These are phyloP conservation scores for Candidula unifasciata DNA, from an alignment of 2,888 invertebrate genomes.

Conservation along the genomic window DNA sequence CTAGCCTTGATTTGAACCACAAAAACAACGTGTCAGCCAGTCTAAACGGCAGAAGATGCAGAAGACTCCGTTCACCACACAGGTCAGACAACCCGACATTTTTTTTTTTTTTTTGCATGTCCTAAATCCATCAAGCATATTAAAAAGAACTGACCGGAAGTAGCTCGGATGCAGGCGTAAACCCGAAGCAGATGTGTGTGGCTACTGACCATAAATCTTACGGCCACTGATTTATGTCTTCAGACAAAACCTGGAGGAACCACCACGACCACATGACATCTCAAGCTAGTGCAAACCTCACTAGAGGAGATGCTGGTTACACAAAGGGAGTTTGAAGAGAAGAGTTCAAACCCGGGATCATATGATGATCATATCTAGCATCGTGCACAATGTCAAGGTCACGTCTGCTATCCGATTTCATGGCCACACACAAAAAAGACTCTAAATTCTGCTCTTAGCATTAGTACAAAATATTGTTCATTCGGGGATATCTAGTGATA, in stretches of 20 bases:
- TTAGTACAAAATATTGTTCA: no score
- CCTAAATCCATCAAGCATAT: background rate
- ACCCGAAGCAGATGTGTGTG: conserved; percentile 1
- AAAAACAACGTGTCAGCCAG: no score
- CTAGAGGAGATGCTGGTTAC: no score
- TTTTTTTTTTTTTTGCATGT: no score
- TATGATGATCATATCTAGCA: background rate
- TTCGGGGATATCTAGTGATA: background rate
- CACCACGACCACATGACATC: background rate
- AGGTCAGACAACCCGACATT: background rate
- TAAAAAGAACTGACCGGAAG: background rate
- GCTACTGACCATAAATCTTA: background rate
- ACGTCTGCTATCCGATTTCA: background rate
- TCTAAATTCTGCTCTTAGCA: no score
- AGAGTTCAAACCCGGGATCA: background rate
- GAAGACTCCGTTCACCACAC: no score
- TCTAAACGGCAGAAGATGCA: no score
- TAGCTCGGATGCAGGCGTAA: background rate
- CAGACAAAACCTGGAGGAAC: background rate
- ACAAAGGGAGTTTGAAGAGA: no score
- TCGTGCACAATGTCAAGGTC: background rate
- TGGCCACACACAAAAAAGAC: no score
- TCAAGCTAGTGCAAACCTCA: no score
- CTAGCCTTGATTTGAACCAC: no score
- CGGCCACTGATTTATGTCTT: conserved; percentile 15